These are phyloP conservation scores for Dioctria linearis DNA, from an alignment of 2,888 invertebrate genomes.

Conservation along the genomic window DNA sequence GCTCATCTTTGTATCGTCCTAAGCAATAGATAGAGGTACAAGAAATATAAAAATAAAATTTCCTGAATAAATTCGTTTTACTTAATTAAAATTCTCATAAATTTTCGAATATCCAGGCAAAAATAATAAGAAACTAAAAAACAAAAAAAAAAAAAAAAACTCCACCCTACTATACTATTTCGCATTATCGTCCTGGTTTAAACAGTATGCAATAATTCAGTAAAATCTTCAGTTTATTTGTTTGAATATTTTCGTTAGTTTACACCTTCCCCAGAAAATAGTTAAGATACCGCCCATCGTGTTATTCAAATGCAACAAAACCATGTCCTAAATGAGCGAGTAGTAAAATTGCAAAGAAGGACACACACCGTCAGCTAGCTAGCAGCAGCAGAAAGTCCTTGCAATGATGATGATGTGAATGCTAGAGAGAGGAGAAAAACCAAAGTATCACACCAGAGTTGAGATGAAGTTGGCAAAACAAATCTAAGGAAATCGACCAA, in stretches of 20 bases:
- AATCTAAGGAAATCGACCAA: conserved; percentile 15
- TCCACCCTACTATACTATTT: background rate
- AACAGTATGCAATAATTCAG: conserved; percentile 6
- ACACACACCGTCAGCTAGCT: background rate
- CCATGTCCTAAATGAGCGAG: background rate
- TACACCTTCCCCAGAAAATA: conserved; percentile 1
- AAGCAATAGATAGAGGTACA: too few relatives aligned
- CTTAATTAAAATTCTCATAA: conserved; percentile 12
- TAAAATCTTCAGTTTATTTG: conserved; percentile 3
- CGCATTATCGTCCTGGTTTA: conserved; percentile 13
- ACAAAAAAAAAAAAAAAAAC: too few relatives aligned
- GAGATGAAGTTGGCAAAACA: conserved; percentile 13
- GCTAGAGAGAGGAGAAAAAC: background rate
- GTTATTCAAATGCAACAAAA: background rate
- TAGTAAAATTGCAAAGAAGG: background rate
- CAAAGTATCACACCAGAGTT: background rate
- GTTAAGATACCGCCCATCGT: background rate
- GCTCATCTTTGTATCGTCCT: too few relatives aligned
- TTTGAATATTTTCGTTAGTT: conserved; percentile 10
- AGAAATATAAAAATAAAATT: too few relatives aligned
- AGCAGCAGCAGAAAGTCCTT: background rate
- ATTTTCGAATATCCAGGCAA: background rate
- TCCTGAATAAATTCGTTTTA: background rate
- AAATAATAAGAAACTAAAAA: background rate
- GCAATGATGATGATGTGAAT: background rate